phyloP scores from a whole-genome alignment of 2,113 vertebrate genomes.

The Tachycineta bicolor region DNA sequence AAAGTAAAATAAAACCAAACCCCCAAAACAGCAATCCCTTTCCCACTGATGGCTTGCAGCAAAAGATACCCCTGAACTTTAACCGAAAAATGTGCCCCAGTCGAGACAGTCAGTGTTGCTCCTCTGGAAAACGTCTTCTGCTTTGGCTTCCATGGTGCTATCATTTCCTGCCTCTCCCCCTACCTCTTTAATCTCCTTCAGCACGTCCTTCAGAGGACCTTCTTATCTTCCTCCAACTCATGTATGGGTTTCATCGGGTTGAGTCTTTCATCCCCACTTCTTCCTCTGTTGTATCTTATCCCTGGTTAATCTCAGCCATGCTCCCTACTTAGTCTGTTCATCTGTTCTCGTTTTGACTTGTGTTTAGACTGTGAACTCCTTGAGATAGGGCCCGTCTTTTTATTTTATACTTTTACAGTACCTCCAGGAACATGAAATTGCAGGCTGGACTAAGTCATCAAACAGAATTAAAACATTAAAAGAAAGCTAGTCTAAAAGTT shows the following conservation, averaged over 20 bases:
- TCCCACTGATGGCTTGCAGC: neutral
- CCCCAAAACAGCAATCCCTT: neutral
- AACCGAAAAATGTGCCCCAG: neutral
- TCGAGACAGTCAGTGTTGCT: neutral
- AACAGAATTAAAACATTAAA: conserved; percentile 22
- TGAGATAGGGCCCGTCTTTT: neutral
- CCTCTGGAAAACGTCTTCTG: conserved; percentile 1
- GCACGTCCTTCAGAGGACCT: neutral
- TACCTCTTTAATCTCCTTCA: conserved; percentile 55
- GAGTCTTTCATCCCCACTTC: conserved; percentile 28
- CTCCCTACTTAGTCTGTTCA: neutral
- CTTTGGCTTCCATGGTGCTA: conserved; percentile 22
- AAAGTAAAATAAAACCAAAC: conserved; percentile 32
- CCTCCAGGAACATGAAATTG: conserved; percentile 7
- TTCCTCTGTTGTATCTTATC: conserved; percentile 39
- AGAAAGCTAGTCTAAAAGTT: neutral
- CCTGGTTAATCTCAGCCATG: conserved; percentile 18
- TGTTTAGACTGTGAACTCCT: conserved; percentile 22
- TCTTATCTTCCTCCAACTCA: conserved; percentile 57
- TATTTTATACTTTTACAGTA: conserved; percentile 5
- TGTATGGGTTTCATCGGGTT: neutral
- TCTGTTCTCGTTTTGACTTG: conserved; percentile 1
- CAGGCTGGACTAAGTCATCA: neutral
- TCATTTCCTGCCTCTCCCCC: conserved; percentile 45
- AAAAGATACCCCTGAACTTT: conserved; percentile 25